phyloP scores from a whole-genome alignment of 2,797 vertebrate genomes.

The Helarctos malayanus region DNA sequence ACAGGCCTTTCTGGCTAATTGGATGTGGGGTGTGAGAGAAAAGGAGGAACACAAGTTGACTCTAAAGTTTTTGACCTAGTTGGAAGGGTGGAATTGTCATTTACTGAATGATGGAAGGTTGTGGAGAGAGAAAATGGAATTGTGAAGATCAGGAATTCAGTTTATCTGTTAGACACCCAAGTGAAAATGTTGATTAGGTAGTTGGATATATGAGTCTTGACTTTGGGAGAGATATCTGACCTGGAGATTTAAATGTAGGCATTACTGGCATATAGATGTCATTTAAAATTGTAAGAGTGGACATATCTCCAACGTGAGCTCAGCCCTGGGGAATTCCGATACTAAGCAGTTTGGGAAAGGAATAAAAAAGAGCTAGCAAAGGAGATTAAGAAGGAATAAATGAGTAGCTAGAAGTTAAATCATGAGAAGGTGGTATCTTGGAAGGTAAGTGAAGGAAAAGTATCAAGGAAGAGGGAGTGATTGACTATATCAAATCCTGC shows the following conservation, averaged over 20 bases:
- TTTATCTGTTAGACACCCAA: background rate
- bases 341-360: background rate
- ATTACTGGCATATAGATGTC: background rate
- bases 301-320: background rate
- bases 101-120: background rate
- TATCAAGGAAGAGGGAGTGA: background rate
- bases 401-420: background rate
- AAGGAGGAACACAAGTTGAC: background rate
- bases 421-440: background rate
- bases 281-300: background rate
- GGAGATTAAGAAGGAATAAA: background rate
- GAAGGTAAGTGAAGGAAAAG: background rate
- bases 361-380: background rate
- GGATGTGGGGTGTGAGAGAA: background rate
- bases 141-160: background rate
- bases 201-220: background rate
- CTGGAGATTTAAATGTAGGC: background rate
- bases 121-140: background rate
- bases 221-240: background rate
- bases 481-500: background rate
- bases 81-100: background rate
- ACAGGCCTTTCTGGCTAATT: background rate
- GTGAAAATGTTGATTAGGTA: background rate
- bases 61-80: background rate
- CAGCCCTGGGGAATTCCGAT: background rate